Base-by-base conservation (phyloP, 2,888 invertebrate species). In the Nomada lathburiana region DNA sequence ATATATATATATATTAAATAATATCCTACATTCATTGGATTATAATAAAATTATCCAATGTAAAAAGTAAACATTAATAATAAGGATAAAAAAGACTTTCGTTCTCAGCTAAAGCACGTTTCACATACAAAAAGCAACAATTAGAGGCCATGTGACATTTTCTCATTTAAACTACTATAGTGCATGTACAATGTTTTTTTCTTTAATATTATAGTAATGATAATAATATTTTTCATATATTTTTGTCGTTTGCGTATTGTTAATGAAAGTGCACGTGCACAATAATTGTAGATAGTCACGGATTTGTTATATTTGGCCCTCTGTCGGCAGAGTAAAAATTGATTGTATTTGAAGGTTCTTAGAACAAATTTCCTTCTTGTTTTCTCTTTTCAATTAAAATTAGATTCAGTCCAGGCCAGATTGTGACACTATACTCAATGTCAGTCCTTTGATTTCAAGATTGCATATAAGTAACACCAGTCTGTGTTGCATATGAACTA, bases 111-210 rank as follows among this genome's bases (percentile, higher is more conserved):
- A 91, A 92, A 93, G 93, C 93, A 92, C 91, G 88, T 92, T 89
- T 91, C 89, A 93, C 92, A 90, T 93, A 93, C 92, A 93, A 92
- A 93, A 93, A 93, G 93, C 93, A 93, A 93, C 93, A 89, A 90
- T 93, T 91, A 92, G 93, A 93, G 93, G 93, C 93, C 93, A 90
- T 93, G 92, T 91, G 92, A 90, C 90, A 53, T 72, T 76, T 80
- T 62, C 55, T 65, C 72, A 83, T 88, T 87, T 90, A 86, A 90
- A 90, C 91, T 92, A 92, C 91, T 90, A 90, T 88, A 89, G 92
- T 92, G 92, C 92, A 93, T 92, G 89, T 92, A 91, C 89, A 90
- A 91, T 91, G 88, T 89, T 90, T 76, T 44, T 86, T 47, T 16
- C 16, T 84, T 89, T 82, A 86, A 86, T 90, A 89, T 86, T 74